A percentile compares a stretch with the other conserved stretches of the same genome.
These are phyloP conservation scores for Isotomurus palustris DNA, from an alignment of 2,888 invertebrate species.

Conservation along the genomic window DNA sequence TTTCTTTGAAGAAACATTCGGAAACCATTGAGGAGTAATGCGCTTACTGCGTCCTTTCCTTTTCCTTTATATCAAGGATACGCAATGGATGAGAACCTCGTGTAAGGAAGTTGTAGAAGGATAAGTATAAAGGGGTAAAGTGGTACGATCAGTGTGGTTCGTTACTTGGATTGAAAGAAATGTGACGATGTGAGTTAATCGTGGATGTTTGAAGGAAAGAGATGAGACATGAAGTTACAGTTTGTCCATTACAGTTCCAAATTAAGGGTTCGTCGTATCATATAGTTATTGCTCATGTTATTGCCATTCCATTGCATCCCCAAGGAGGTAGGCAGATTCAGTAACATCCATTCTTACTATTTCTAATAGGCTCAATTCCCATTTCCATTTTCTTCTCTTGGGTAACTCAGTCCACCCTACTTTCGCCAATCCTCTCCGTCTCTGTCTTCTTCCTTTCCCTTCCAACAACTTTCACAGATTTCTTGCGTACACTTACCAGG, in stretches of 20 bases:
- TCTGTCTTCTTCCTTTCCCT: too few relatives aligned
- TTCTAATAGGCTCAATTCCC: conserved; percentile 28
- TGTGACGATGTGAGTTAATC: background rate
- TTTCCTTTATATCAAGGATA: too few relatives aligned
- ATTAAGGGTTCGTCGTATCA: conserved; percentile 39
- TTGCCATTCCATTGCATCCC: conserved; percentile 30
- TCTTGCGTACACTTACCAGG: too few relatives aligned
- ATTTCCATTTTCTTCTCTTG: conserved; percentile 31
- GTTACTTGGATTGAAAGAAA: too few relatives aligned
- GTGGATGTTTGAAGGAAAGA: background rate
- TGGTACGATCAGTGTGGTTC: too few relatives aligned
- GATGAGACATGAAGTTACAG: conserved; percentile 24
- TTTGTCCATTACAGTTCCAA: conserved; percentile 38
- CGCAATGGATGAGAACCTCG: too few relatives aligned
- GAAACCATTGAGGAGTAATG: too few relatives aligned
- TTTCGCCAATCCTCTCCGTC: conserved; percentile 23
- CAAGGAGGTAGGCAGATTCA: conserved; percentile 20
- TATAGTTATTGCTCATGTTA: conserved; percentile 38
- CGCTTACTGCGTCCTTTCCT: too few relatives aligned
- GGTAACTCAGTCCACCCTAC: conserved; percentile 18
- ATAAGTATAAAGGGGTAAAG: too few relatives aligned
- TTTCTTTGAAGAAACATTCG: too few relatives aligned
- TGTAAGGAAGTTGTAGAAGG: too few relatives aligned
- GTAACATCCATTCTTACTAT: conserved; percentile 2
- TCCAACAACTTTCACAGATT: too few relatives aligned